Evolutionary conservation across 2,888 invertebrate species (phyloP).

Genomic region (Trissolcus brochymenae): DNA sequence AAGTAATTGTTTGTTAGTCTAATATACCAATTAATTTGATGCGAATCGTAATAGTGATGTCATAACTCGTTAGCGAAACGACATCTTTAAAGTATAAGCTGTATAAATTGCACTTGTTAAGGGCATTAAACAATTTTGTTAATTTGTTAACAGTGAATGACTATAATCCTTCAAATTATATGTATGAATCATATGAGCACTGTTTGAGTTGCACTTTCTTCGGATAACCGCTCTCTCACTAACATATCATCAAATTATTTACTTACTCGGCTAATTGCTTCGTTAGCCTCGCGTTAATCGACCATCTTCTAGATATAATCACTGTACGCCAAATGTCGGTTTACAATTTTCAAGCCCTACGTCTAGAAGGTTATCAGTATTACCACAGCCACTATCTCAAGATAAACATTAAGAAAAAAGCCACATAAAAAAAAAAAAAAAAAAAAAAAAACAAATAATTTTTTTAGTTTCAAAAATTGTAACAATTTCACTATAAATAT

Average conservation of each 20-base stretch:
- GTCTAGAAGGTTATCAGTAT: conserved; percentile 19
- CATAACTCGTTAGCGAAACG: conserved; percentile 3
- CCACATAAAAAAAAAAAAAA: not conserved
- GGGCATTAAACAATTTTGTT: conserved; percentile 5
- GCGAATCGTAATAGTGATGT: conserved; percentile 6
- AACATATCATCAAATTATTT: conserved; percentile 47
- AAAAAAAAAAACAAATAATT: not conserved
- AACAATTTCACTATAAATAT: not conserved
- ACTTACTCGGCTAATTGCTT: conserved; percentile 48
- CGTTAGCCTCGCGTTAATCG: conserved; percentile 42
- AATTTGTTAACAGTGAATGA: conserved; percentile 7
- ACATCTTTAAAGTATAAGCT: conserved; percentile 4
- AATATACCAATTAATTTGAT: no score
- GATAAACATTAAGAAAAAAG: not conserved
- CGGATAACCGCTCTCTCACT: conserved; percentile 15
- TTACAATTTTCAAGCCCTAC: conserved; percentile 13
- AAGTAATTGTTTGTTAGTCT: no score
- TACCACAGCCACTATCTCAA: not conserved
- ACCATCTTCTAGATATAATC: conserved; percentile 35
- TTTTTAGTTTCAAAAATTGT: no score
- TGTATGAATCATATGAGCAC: conserved; percentile 10
- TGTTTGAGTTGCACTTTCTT: conserved; percentile 21
- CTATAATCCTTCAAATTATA: conserved; percentile 17
- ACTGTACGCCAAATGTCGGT: conserved; percentile 8
- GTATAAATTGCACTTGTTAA: conserved; percentile 4